phyloP scores from a whole-genome alignment of 2,888 invertebrate species.

The Agrochola lychnidis region DNA sequence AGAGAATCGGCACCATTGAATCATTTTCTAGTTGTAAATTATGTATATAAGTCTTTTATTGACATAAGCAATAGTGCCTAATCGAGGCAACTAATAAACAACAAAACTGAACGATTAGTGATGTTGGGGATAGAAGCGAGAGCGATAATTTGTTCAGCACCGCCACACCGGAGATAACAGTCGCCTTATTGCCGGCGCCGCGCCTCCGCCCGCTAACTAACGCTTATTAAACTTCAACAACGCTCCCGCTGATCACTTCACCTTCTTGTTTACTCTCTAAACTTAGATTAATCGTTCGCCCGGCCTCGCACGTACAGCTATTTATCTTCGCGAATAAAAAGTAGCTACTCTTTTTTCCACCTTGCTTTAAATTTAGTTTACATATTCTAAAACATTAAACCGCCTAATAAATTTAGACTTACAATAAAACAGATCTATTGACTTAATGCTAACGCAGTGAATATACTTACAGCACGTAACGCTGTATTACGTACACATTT shows the following conservation, averaged over 20 bases:
- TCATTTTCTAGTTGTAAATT: background rate
- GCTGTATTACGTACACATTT: slow-evolving; percentile 50
- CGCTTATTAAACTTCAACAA: slow-evolving; percentile 90
- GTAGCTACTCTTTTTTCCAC: slow-evolving; percentile 55
- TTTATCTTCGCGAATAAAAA: slow-evolving; percentile 80
- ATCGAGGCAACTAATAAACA: slow-evolving; percentile 54
- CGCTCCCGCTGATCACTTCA: slow-evolving; percentile 89
- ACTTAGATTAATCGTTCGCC: slow-evolving; percentile 89
- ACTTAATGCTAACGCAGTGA: slow-evolving; percentile 38
- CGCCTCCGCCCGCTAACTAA: slow-evolving; percentile 86
- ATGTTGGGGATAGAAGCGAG: slow-evolving; percentile 65
- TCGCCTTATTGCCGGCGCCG: slow-evolving; percentile 85
- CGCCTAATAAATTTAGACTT: slow-evolving; percentile 50
- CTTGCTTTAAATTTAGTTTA: slow-evolving; percentile 54
- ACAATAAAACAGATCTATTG: slow-evolving; percentile 58
- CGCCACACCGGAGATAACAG: slow-evolving; percentile 87
- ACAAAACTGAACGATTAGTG: slow-evolving; percentile 66
- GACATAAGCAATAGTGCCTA: slow-evolving; percentile 2
- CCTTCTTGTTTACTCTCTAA: slow-evolving; percentile 89
- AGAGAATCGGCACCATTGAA: too few relatives aligned
- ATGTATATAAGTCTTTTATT: background rate
- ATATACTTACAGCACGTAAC: slow-evolving; percentile 34
- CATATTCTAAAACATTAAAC: slow-evolving; percentile 41
- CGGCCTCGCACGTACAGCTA: slow-evolving; percentile 78
- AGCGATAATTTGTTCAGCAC: slow-evolving; percentile 80